These are phyloP conservation scores for Hormiphora californensis DNA, from an alignment of 37 sponge, comb jelly and placozoan genomes.

Conservation along the genomic window DNA sequence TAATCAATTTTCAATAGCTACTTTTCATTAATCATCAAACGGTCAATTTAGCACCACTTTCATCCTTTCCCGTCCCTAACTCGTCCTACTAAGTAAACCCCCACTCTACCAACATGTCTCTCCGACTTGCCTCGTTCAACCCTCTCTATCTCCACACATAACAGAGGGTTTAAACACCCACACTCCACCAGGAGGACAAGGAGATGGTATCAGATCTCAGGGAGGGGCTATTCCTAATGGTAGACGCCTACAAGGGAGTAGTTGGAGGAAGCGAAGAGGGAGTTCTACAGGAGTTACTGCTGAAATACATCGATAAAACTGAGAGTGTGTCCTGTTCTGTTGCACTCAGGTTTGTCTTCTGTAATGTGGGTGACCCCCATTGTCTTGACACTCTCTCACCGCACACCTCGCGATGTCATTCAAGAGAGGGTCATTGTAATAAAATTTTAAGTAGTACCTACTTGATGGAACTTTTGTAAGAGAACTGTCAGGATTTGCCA, in stretches of 20 bases:
- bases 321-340: neutral
- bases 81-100: too few relatives aligned
- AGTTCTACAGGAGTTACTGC: neutral
- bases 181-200: neutral
- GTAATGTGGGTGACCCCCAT: too few relatives aligned
- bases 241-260: slow-evolving; percentile 1
- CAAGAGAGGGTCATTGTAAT: too few relatives aligned
- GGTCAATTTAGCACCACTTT: neutral
- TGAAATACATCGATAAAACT: slow-evolving; percentile 8
- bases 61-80: too few relatives aligned
- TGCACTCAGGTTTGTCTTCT: neutral
- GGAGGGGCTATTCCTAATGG: neutral
- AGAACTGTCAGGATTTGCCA: too few relatives aligned
- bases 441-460: too few relatives aligned
- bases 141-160: too few relatives aligned
- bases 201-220: neutral
- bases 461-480: too few relatives aligned
- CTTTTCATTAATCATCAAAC: neutral
- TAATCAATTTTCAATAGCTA: neutral
- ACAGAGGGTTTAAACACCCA: neutral
- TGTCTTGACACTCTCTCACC: too few relatives aligned
- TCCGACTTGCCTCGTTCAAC: too few relatives aligned
- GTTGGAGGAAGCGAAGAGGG: neutral
- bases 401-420: too few relatives aligned
- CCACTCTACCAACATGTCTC: too few relatives aligned